Evolutionary conservation across 2,113 vertebrate genomes (phyloP).

Genomic region (Tachycineta bicolor): DNA sequence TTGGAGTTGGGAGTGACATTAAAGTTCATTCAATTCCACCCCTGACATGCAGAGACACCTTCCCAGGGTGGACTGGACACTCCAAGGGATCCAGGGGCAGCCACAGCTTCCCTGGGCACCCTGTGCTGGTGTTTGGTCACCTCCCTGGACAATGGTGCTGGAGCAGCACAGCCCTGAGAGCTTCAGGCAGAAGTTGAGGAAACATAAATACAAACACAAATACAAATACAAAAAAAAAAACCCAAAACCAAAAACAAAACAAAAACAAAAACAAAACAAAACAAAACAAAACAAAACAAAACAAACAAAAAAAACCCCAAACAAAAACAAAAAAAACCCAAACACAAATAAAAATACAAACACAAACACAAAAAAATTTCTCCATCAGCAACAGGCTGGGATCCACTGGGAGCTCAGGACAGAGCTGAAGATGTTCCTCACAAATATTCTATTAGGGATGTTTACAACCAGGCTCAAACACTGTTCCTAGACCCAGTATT

Average conservation of each 20-base stretch:
- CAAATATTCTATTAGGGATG: fast-evolving
- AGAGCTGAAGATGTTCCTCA: neutral
- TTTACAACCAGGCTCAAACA: fast-evolving
- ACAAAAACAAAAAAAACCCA: neutral
- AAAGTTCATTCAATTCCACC: fast-evolving
- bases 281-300: too few relatives aligned
- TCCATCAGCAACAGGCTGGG: neutral
- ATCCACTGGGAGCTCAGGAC: neutral
- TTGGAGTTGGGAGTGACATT: neutral
- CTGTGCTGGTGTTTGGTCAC: neutral
- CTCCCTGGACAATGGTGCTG: neutral
- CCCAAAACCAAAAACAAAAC: neutral
- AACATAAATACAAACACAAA: neutral
- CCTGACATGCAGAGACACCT: neutral
- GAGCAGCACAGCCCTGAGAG: neutral
- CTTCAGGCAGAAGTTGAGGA: neutral
- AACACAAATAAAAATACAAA: neutral
- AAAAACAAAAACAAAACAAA: neutral
- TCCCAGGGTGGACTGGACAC: neutral
- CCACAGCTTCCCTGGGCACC: neutral
- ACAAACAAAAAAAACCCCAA: too few relatives aligned
- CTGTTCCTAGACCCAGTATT: fast-evolving
- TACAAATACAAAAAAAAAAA: neutral
- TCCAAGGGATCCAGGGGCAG: neutral
- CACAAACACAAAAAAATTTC: neutral